Base-by-base conservation (phyloP, 2,888 invertebrate species). In the Eudiplozoon nipponicum region DNA sequence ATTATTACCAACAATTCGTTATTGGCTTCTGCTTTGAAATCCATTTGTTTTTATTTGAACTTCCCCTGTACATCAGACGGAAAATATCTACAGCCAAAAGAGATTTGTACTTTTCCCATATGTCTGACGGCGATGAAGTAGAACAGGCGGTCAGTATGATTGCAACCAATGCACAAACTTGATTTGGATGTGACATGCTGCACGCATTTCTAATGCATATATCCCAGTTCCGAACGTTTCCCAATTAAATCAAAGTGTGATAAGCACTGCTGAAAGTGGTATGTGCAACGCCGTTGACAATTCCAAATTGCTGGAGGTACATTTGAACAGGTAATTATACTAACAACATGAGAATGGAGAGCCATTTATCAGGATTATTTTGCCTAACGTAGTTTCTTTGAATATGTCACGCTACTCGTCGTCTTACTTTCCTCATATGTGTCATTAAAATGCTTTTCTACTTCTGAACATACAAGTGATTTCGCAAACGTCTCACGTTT, bases 231-330 rank as follows among this genome's bases (percentile, higher is more conserved):
- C 35, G 21, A 42, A 54, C 51, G 43, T 56, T 49, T 39, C 49
- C 50, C 2, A 54, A 42, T 3, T 59, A 44, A 3, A 51, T 50
- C 21, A 47, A 34, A 9, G 41, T 43, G 37, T 49, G 40, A 46
- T 54, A 54, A 26, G 52, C 52, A 31, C 47, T 47, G 21, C 50
- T 42, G 43, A 49, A 57, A 13, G 52, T 53, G 34, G 34, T 35
- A 43, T 45, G 43, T 18, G 47, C 29, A 21, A 43, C 42, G 17
- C 51, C 50, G 38, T 54, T 43, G 15, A 51, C 46, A n/a, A 49
- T 54, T 38, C 22, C 21, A n/a, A 43, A 17, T 3, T 11, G 17
- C 18, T 45, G 9, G 18, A 18, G 39, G n/a, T 37, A 45, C 3
- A 22, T 45, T 7, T 45, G 40, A 28, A 39, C 44, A 13, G 3